phyloP scores from a whole-genome alignment of 2,113 vertebrate genomes.

The Hassar affinis region DNA sequence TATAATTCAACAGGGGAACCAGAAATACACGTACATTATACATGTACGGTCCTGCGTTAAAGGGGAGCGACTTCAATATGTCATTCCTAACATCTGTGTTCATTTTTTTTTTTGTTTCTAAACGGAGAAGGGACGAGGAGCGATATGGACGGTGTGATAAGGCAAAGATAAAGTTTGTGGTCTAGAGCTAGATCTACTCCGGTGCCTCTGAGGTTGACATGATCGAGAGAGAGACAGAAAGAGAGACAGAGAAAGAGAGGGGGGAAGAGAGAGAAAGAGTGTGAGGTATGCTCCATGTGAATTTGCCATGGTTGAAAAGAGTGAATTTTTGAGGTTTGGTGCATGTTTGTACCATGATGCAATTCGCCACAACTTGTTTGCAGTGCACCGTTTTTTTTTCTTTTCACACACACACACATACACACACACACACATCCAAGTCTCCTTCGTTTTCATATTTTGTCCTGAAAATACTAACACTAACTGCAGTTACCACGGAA shows the following conservation, averaged over 20 bases:
- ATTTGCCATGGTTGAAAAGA: constrained; percentile 24
- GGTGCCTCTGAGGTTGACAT: constrained; percentile 5
- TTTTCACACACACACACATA: neutral
- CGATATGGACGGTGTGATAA: constrained; percentile 65
- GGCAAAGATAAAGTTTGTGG: constrained; percentile 67
- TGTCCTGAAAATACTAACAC: no score
- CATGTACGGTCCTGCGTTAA: constrained; percentile 21
- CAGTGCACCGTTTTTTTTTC: constrained; percentile 37
- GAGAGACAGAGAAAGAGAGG: constrained; percentile 9
- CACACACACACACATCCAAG: no score
- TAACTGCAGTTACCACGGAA: no score
- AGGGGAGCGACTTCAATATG: neutral
- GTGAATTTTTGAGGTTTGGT: constrained; percentile 52
- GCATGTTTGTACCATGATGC: constrained; percentile 45
- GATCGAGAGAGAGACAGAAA: neutral
- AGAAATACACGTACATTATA: constrained; percentile 47
- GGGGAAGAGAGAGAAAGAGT: neutral
- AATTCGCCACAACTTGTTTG: constrained; percentile 52
- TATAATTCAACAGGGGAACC: constrained; percentile 48
- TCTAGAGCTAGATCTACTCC: constrained; percentile 57
- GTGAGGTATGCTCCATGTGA: constrained; percentile 15
- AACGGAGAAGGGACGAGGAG: constrained; percentile 38
- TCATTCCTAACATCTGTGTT: constrained; percentile 13
- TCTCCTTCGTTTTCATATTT: no score
- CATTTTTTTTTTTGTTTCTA: constrained; percentile 3